Base-by-base conservation (phyloP, 2,888 invertebrate species). In the Lycaena phlaeas region DNA sequence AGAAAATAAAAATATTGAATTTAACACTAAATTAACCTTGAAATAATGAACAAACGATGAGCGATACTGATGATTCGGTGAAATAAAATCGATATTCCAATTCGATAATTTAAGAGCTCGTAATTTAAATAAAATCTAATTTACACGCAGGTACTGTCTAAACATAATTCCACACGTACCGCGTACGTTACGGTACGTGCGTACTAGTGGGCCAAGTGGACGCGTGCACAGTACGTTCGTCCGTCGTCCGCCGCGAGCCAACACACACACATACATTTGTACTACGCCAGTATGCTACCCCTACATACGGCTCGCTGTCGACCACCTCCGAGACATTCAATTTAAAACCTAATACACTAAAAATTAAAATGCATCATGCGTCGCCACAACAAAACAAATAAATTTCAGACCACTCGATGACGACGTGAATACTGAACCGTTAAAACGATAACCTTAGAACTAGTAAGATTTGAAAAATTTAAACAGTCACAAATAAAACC, bases 281-380 rank as follows among this genome's bases (percentile, higher is more conserved):
- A 81, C 81, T 79, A 76, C 73, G 74, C 68, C 78, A 78, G 78
- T 75, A 74, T 71, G 71, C 70, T 71, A 70, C 70, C 73, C 70
- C 71, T 72, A 73, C n/a, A 71, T 52, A 53, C 61, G 54, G 52
- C 40, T 57, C 65, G 49, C 67, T 64, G 59, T 51, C 61, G 62
- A 62, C 65, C 75, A 68, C 59, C 63, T 64, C 73, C 65, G 22
- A 22, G 7, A 9, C 53, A 52, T 51, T 48, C 53, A 53, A 62
- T 59, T 54, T 53, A 59, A 63, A 59, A 56, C 53, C 57, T 62
- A 66, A 44, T 41, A 55, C 62, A 61, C 64, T 65, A 71, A 66
- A 59, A 49, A 63, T 61, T 58, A 64, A 73, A 75, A 72, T 70
- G 71, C 68, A 67, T 60, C 61, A 64, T 67, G 60, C 57, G 51